Evolutionary conservation across 2,113 vertebrate genomes (phyloP).

Genomic region (Hemibagrus wyckioides): DNA sequence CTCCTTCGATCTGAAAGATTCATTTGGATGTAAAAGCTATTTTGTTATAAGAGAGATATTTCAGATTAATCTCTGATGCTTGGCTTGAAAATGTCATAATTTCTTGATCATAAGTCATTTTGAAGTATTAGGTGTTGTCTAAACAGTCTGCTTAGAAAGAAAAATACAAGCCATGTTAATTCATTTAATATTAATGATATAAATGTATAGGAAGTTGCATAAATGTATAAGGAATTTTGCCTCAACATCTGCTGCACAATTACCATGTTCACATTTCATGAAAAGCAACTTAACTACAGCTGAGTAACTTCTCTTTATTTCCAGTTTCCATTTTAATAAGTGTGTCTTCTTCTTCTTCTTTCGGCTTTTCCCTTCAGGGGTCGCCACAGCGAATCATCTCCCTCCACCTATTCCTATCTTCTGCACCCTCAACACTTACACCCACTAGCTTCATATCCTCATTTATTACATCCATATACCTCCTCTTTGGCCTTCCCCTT

Average conservation of each 20-base stretch:
- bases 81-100: neutral
- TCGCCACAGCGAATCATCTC: too few species aligned
- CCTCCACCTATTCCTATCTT: too few species aligned
- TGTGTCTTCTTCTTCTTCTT: too few species aligned
- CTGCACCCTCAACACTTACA: too few species aligned
- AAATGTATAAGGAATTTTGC: neutral
- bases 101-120: neutral
- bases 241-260: neutral
- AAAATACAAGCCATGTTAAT: neutral
- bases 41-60: neutral
- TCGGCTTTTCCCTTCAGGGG: too few species aligned
- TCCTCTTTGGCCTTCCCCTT: too few species aligned
- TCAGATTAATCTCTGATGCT: neutral
- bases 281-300: neutral
- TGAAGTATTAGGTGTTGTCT: neutral
- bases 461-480: too few species aligned
- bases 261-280: slow-evolving; percentile 4
- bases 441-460: too few species aligned
- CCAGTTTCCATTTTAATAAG: neutral
- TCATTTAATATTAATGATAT: neutral
- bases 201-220: neutral
- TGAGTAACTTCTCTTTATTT: neutral
- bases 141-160: neutral
- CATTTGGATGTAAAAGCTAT: neutral
- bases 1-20: neutral